A percentile compares a stretch with the other conserved stretches of the same genome.
phyloP scores from a whole-genome alignment of 2,888 invertebrate species.

The Catocala nupta region DNA sequence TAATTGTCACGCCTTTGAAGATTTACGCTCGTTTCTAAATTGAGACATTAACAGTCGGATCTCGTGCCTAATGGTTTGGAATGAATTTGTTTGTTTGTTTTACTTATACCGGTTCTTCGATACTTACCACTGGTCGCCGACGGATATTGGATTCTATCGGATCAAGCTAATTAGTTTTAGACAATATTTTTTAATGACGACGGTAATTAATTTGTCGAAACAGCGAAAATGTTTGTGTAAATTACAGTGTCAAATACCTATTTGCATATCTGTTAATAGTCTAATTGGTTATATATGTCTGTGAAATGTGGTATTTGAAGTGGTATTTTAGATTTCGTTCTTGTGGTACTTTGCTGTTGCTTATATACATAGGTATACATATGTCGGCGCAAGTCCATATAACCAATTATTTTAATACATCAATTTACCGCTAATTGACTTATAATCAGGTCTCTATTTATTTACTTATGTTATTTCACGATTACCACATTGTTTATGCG shows the following conservation, averaged over 20 bases:
- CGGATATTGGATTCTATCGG: conserved; percentile 67
- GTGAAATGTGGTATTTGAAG: neutral
- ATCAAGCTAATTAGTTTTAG: conserved; percentile 63
- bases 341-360: no score
- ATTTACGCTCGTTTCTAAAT: conserved; percentile 87
- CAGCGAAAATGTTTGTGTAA: conserved; percentile 34
- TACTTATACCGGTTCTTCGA: conserved; percentile 78
- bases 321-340: no score
- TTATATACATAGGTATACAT: no score
- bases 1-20: conserved; percentile 88
- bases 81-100: conserved; percentile 87
- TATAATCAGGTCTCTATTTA: no score
- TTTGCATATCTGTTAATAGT: conserved; percentile 30
- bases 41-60: conserved; percentile 87
- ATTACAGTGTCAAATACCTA: conserved; percentile 24
- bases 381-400: no score
- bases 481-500: no score
- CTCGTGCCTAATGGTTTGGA: conserved; percentile 87
- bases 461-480: no score
- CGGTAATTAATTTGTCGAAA: conserved; percentile 45
- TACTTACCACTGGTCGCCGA: conserved; percentile 61
- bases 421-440: no score
- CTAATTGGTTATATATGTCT: conserved; percentile 1
- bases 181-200: conserved; percentile 45
- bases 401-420: no score